These are phyloP conservation scores for Hippocampus comes DNA, from an alignment of 2,113 vertebrate species.

Conservation along the genomic window DNA sequence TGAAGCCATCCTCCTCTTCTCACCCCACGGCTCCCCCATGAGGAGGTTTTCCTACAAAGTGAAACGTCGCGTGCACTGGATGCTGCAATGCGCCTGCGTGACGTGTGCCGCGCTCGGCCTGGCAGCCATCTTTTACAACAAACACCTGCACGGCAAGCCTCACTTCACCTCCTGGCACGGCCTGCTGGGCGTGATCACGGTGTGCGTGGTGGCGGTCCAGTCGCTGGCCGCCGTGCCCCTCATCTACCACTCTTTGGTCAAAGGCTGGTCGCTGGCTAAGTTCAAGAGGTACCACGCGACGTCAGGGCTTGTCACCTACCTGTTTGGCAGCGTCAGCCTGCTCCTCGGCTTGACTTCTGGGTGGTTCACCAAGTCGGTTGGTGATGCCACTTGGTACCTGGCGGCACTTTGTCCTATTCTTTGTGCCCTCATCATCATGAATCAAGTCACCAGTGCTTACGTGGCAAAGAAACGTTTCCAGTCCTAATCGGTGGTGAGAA, in stretches of 20 bases:
- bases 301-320: conserved; percentile 83
- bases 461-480: conserved; percentile 85
- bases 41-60: conserved; percentile 79
- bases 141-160: conserved; percentile 81
- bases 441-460: conserved; percentile 88
- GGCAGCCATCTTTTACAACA: conserved; percentile 82
- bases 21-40: conserved; percentile 81
- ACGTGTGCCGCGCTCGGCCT: conserved; percentile 80
- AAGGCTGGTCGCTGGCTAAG: conserved; percentile 88
- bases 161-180: conserved; percentile 92
- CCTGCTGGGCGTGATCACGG: conserved; percentile 78
- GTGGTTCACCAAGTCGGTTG: conserved; percentile 83
- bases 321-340: conserved; percentile 83
- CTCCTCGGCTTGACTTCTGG: conserved; percentile 84
- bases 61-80: conserved; percentile 84
- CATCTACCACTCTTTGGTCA: conserved; percentile 83
- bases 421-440: conserved; percentile 86
- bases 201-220: conserved; percentile 76
- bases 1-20: conserved; percentile 88
- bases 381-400: conserved; percentile 81
- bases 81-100: conserved; percentile 81
- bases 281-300: conserved; percentile 91
- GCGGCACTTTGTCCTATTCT: conserved; percentile 77
- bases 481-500: conserved; percentile 68
- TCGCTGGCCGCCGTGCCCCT: conserved; percentile 78